Conservation (phyloP, 2,113 vertebrate genomes). For the Malurus cyaneus region DNA sequence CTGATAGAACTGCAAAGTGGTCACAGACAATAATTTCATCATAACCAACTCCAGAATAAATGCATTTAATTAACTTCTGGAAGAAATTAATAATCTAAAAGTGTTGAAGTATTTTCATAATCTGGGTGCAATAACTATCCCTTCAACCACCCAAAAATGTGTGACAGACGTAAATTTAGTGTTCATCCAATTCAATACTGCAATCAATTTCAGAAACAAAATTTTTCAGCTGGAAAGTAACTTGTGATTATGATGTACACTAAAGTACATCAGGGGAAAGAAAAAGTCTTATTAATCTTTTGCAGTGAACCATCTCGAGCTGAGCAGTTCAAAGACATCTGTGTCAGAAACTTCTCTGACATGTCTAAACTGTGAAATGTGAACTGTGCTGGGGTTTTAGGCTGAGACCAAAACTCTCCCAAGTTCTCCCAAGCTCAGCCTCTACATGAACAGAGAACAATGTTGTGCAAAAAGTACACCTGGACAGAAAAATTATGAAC, state of each 20-base stretch:
- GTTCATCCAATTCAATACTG: neutral
- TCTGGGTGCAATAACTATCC: neutral
- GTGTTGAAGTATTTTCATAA: neutral
- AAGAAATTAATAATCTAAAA: conserved; percentile 19
- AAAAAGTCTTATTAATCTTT: neutral
- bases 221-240: conserved; percentile 46
- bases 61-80: conserved; percentile 58
- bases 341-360: neutral
- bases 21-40: neutral
- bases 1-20: neutral
- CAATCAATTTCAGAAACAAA: conserved; percentile 57
- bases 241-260: neutral
- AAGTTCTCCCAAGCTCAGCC: neutral
- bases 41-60: conserved; percentile 61
- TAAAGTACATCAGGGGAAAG: neutral
- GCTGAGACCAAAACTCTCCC: neutral
- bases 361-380: neutral
- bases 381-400: neutral
- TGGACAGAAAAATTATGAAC: neutral
- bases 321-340: neutral
- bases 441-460: neutral
- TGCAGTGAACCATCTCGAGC: neutral
- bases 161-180: neutral
- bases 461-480: neutral
- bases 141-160: neutral